Conservation (phyloP, 2,113 vertebrate species). For the Austrofundulus limnaeus region DNA sequence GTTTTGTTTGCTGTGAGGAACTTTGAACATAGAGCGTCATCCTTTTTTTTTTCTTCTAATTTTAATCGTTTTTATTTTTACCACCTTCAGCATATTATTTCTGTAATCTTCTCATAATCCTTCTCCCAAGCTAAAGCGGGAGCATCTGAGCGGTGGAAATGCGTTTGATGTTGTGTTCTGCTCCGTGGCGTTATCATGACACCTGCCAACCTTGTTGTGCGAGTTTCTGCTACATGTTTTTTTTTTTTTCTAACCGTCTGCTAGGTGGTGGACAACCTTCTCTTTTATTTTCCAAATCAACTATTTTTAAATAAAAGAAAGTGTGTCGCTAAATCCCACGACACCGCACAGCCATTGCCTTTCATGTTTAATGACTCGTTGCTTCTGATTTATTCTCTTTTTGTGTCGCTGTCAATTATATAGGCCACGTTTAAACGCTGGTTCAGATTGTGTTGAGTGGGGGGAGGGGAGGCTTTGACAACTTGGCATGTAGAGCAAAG, state of each 20-base stretch:
- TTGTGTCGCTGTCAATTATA: slow-evolving; percentile 37
- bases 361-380: slow-evolving; percentile 60
- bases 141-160: slow-evolving; percentile 66
- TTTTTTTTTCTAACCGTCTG: too few relatives aligned
- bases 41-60: too few relatives aligned
- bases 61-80: slow-evolving; percentile 5
- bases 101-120: slow-evolving; percentile 66
- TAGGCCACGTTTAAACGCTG: slow-evolving; percentile 30
- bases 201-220: slow-evolving; percentile 71
- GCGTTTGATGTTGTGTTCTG: slow-evolving; percentile 75
- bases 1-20: slow-evolving; percentile 54
- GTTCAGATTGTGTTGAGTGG: slow-evolving; percentile 8
- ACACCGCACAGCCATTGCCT: slow-evolving; percentile 54
- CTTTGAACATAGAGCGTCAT: slow-evolving; percentile 30
- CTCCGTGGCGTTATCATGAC: slow-evolving; percentile 61
- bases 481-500: slow-evolving; percentile 26
- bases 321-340: slow-evolving; percentile 69
- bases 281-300: slow-evolving; percentile 75
- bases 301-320: slow-evolving; percentile 82
- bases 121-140: slow-evolving; percentile 46
- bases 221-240: slow-evolving; percentile 76
- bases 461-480: neutral
- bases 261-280: slow-evolving; percentile 73
- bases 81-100: slow-evolving; percentile 57
- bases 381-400: slow-evolving; percentile 44